Base-by-base conservation (phyloP, 2,888 invertebrate genomes). In the Stenolophus ochropezus region DNA sequence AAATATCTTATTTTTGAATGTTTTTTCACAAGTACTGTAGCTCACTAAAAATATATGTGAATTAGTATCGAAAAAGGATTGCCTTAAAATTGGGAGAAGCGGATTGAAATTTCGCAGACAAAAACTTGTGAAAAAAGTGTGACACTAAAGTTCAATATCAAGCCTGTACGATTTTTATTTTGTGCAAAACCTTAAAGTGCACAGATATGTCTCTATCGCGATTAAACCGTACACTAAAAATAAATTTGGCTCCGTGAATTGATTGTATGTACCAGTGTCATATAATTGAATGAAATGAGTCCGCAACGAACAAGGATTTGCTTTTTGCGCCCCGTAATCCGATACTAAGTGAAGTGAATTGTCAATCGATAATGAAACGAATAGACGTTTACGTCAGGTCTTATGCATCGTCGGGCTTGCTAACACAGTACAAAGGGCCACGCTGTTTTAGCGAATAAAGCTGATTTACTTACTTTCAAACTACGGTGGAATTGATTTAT, bases 221-320 rank as follows among this genome's bases (percentile, higher is more conserved):
- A 61, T 61, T 61, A 69, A 69, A 69, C 16, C 18, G 65, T 33
- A 73, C 73, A 73, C 49, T 51, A 49, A 73, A 73, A 73, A 73
- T 77, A 65, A 77, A 47, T 77, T 77, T 56, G 58, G 58, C 56
- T 61, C 21, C 25, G 61, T 23, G 53, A 65, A 79, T 69, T 49
- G 69, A 69, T 69, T 69, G 65, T 69, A 69, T 69, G 65, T 69
- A 69, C 65, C 42, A 69, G 65, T 81, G 81, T 81, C 73, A 74
- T 58, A 73, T 81, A 81, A 81, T 81, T 81, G 81, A 81, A 81
- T 81, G 81, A 81, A 81, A 81, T 81, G 81, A 81, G 81, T 81
- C 81, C 73, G 58, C 81, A 81, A 58, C 74, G 81, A 73, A 81
- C 81, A 81, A 81, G 81, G 74, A 73, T 81, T 81, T 81, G 81